Evolutionary conservation across 2,888 invertebrate genomes (phyloP), one percentile per base, ranked within the genome.

Genomic region (Cyaniris semiargus): DNA sequence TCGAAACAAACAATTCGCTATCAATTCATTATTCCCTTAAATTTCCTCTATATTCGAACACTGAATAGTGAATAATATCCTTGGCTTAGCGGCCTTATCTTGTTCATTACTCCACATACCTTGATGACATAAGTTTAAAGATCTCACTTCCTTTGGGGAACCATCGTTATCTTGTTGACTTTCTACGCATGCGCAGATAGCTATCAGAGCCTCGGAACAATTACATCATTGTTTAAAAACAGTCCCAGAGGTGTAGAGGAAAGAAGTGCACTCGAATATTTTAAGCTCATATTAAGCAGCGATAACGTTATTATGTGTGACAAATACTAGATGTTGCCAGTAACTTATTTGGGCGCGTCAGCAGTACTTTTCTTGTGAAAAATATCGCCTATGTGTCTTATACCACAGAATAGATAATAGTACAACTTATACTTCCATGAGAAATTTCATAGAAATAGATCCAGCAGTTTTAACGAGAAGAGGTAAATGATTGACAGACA

Each of bases 131-230:
- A 23, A 74, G 74, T 74, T 74, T 27, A 48, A 27, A 74, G 23
- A 48, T 74, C 74, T 74, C 44, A 21, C 74, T 74, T 74, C 74
- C 74, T 53, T 53, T 53, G 44, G 74, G 74, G 48, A 18, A 48
- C 72, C 72, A 15, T 44, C 72, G 21, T 74, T 74, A 74, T 74
- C 74, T 53, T 74, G 74, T 74, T 74, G 74, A 74, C 74, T 74
- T 74, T 72, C 44, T 74, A 74, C 74, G 23, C 18, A 27, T 44
- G 53, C 74, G 44, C 7, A 27, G 72, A 72, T 72, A 66, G 66
- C 27, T 15, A 72, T 72, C 74, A 27, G 27, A 18, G 48, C 18
- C 74, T 27, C 21, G 38, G 18, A 74, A 74, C 74, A 74, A 48
- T 74, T 48, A 48, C 21, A 53, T 74, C 74, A 48, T 74, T 74